phyloP scores from a whole-genome alignment of 1,140 invertebrate genomes.

The Aethina tumida region DNA sequence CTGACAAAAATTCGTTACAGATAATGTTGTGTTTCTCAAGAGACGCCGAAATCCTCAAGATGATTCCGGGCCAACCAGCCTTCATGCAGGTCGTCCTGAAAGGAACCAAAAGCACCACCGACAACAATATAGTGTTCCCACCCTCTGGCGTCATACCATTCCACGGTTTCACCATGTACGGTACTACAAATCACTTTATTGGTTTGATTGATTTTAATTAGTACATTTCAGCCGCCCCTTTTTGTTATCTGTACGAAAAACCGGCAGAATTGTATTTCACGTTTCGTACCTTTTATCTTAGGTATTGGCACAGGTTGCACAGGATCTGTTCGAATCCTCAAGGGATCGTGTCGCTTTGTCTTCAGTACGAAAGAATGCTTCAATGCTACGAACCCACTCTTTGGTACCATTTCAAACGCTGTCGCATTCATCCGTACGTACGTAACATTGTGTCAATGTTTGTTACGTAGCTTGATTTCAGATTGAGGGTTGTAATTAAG shows the following conservation, averaged over 20 bases:
- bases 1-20: slow-evolving; percentile 35
- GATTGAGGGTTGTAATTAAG: slow-evolving; percentile 84
- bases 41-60: slow-evolving; percentile 67
- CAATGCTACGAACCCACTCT: slow-evolving; percentile 82
- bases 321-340: slow-evolving; percentile 82
- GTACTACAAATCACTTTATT: slow-evolving; percentile 38
- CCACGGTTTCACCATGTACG: slow-evolving; percentile 95
- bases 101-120: slow-evolving; percentile 55
- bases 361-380: slow-evolving; percentile 83
- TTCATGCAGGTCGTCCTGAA: slow-evolving; percentile 58
- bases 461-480: slow-evolving; percentile 33
- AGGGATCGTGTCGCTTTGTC: slow-evolving; percentile 71
- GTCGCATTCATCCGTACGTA: slow-evolving; percentile 83
- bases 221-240: slow-evolving; percentile 71
- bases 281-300: slow-evolving; percentile 82
- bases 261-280: slow-evolving; percentile 79
- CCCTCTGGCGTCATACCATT: slow-evolving; percentile 93
- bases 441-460: background rate
- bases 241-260: slow-evolving; percentile 89
- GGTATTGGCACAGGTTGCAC: slow-evolving; percentile 87
- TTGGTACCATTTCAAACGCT: slow-evolving; percentile 81
- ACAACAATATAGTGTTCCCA: slow-evolving; percentile 72
- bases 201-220: slow-evolving; percentile 6
- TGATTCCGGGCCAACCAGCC: slow-evolving; percentile 48
- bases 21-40: slow-evolving; percentile 89